These are phyloP conservation scores for Antitype chi DNA, from an alignment of 2,888 invertebrate species.

Conservation along the genomic window DNA sequence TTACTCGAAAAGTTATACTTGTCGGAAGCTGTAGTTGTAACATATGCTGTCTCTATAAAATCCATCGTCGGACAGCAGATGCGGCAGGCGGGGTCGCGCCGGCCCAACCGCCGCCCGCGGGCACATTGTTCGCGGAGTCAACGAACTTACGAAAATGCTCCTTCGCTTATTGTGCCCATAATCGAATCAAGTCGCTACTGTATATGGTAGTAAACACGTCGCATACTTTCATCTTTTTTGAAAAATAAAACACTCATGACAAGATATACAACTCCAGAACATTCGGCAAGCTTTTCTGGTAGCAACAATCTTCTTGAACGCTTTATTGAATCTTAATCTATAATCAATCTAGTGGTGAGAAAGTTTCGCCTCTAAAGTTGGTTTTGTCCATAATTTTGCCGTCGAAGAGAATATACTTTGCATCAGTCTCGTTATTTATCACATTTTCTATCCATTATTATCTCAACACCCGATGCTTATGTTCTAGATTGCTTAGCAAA, in stretches of 20 bases:
- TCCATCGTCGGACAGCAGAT: slow-evolving; percentile 84
- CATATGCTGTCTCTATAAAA: slow-evolving; percentile 82
- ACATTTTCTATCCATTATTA: slow-evolving; percentile 65
- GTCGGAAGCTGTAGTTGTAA: slow-evolving; percentile 71
- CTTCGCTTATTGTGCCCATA: slow-evolving; percentile 88
- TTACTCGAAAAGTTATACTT: slow-evolving; percentile 52
- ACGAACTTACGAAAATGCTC: slow-evolving; percentile 89
- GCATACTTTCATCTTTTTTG: slow-evolving; percentile 82
- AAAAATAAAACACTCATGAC: slow-evolving; percentile 80
- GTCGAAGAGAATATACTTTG: slow-evolving; percentile 15
- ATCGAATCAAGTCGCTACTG: slow-evolving; percentile 87
- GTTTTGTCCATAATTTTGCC: slow-evolving; percentile 37
- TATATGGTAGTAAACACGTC: slow-evolving; percentile 85
- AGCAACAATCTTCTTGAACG: slow-evolving; percentile 50
- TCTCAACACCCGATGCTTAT: slow-evolving; percentile 64
- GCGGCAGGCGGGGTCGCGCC: slow-evolving; percentile 79
- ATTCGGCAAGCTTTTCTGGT: slow-evolving; percentile 68
- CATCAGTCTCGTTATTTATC: slow-evolving; percentile 50
- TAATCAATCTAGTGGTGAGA: slow-evolving; percentile 59
- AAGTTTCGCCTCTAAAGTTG: slow-evolving; percentile 38
- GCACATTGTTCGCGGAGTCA: slow-evolving; percentile 88
- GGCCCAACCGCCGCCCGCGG: slow-evolving; percentile 77
- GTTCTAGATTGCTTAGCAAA: slow-evolving; percentile 81
- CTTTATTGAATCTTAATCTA: slow-evolving; percentile 55
- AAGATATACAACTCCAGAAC: slow-evolving; percentile 72